phyloP scores from a whole-genome alignment of 2,113 vertebrate species.

The human (Homo sapiens) region DNA sequence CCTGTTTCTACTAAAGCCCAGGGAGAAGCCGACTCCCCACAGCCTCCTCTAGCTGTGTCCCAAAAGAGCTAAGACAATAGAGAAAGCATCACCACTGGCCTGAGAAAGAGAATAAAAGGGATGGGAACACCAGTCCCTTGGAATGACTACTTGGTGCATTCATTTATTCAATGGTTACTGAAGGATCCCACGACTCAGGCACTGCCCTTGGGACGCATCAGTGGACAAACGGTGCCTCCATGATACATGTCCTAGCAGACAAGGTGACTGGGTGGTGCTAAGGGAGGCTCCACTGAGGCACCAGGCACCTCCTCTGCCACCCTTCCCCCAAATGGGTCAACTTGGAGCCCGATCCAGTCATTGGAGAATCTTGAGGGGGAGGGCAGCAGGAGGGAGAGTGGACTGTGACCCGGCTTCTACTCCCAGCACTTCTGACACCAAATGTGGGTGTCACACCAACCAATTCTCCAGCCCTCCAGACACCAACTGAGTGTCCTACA shows the following conservation, averaged over 20 bases:
- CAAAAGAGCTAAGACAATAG: neutral
- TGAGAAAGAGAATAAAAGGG: too few species aligned
- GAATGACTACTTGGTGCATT: neutral
- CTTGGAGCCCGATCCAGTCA: neutral
- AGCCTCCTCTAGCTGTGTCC: neutral
- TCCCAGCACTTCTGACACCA: neutral
- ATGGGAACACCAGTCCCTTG: neutral
- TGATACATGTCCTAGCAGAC: neutral
- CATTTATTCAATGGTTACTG: neutral
- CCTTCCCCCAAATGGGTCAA: neutral
- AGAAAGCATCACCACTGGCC: neutral
- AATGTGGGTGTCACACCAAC: neutral
- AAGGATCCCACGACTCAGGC: neutral
- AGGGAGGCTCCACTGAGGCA: neutral
- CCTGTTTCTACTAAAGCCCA: neutral
- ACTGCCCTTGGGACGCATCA: neutral
- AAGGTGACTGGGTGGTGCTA: neutral
- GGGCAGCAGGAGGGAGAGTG: neutral
- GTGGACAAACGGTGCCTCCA: neutral
- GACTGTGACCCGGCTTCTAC: fast-evolving
- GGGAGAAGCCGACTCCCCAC: neutral
- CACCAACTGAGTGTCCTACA: neutral
- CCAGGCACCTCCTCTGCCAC: neutral
- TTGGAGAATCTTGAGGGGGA: neutral
- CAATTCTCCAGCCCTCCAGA: neutral